These are phyloP conservation scores for Sebastes aleutianus DNA, from an alignment of 2,797 vertebrate species.

Conservation along the genomic window DNA sequence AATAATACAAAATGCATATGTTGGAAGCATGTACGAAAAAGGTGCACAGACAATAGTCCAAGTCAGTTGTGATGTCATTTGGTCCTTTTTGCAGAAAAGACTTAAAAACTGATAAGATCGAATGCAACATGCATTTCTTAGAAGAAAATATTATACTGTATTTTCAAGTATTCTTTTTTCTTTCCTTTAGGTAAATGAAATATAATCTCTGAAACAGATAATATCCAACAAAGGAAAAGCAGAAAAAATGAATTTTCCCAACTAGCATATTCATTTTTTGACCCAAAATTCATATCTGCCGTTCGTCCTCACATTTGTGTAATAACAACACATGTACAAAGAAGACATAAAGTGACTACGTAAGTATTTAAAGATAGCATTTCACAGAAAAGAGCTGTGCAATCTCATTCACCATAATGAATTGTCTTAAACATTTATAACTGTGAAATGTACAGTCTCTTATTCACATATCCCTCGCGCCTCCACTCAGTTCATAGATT, in stretches of 20 bases:
- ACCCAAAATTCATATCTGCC: slow-evolving; percentile 86
- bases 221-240: slow-evolving; percentile 81
- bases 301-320: slow-evolving; percentile 86
- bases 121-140: slow-evolving; percentile 82
- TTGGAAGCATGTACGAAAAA: slow-evolving; percentile 75
- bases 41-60: slow-evolving; percentile 80
- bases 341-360: slow-evolving; percentile 89
- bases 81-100: slow-evolving; percentile 65
- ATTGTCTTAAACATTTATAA: slow-evolving; percentile 81
- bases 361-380: slow-evolving; percentile 81
- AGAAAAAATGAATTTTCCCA: slow-evolving; percentile 74
- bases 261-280: slow-evolving; percentile 83
- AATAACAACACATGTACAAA: slow-evolving; percentile 87
- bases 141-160: slow-evolving; percentile 79
- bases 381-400: slow-evolving; percentile 91
- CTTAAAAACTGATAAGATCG: slow-evolving; percentile 51
- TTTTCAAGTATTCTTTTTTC: slow-evolving; percentile 88
- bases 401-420: slow-evolving; percentile 90
- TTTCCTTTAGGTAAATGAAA: slow-evolving; percentile 81
- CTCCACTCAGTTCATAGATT: slow-evolving; percentile 87
- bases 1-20: slow-evolving; percentile 70
- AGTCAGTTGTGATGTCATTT: slow-evolving; percentile 76
- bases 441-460: slow-evolving; percentile 76
- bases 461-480: slow-evolving; percentile 78
- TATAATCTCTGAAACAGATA: slow-evolving; percentile 82